Percentiles rank a stretch among this genome's conserved stretches.
Conservation (phyloP, 2,113 vertebrate species). For the Elanus axillaris region DNA sequence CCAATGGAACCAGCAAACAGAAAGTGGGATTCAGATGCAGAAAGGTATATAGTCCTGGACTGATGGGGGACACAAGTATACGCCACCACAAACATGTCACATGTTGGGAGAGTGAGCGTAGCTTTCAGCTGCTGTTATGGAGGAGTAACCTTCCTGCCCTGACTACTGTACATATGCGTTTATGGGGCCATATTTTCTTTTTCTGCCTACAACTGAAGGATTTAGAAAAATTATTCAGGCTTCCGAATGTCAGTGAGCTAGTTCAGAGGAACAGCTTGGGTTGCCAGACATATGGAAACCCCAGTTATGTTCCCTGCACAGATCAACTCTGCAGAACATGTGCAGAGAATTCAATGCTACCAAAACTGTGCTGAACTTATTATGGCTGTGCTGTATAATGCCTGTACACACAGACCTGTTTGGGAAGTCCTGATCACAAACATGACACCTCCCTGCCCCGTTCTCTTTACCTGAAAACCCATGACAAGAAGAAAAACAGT, state of each 20-base stretch:
- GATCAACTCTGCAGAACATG: neutral
- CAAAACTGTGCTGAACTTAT: neutral
- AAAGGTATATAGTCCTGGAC: neutral
- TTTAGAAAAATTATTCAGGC: neutral
- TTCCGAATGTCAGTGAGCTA: neutral
- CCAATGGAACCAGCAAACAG: neutral
- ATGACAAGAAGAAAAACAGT: neutral
- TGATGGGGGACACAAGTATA: neutral
- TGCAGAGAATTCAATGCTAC: neutral
- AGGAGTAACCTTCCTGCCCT: neutral
- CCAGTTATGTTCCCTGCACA: neutral
- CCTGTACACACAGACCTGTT: neutral
- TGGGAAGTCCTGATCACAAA: neutral
- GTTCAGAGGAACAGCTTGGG: neutral
- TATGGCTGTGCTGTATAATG: neutral
- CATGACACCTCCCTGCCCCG: neutral
- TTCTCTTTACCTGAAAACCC: neutral
- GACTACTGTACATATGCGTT: neutral
- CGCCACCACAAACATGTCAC: neutral
- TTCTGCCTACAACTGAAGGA: neutral
- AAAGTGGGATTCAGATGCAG: neutral
- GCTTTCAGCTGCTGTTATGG: neutral
- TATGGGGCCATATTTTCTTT: neutral
- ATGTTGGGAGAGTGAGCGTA: accelerated
- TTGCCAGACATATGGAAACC: neutral